These are phyloP conservation scores for Lepisosteus osseus DNA, from an alignment of 2,113 vertebrate genomes.

Conservation along the genomic window DNA sequence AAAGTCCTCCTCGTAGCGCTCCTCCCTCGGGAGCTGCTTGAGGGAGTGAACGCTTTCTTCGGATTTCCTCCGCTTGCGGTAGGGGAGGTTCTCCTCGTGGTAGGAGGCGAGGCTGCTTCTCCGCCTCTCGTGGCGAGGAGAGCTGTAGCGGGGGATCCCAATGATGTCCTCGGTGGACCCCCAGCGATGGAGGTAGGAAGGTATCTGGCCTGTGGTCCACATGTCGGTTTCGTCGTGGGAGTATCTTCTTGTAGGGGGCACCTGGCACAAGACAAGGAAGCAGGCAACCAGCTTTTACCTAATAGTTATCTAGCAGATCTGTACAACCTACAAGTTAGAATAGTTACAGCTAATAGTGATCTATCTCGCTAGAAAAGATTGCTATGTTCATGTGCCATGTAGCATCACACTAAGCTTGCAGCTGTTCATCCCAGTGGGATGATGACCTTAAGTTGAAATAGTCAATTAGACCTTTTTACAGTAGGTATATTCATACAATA, in stretches of 20 bases:
- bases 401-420: neutral
- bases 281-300: neutral
- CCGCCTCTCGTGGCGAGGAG: constrained; percentile 64
- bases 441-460: too few species aligned
- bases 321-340: too few species aligned
- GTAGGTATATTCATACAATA: too few species aligned
- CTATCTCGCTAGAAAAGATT: neutral
- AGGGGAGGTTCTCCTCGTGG: constrained; percentile 67
- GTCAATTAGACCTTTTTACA: too few species aligned
- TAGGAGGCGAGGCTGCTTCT: constrained; percentile 70
- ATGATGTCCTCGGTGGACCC: constrained; percentile 80
- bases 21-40: constrained; percentile 58
- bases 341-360: too few species aligned
- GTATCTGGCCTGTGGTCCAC: constrained; percentile 77
- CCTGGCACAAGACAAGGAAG: constrained; percentile 64
- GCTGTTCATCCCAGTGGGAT: too few species aligned
- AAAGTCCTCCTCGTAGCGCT: constrained; percentile 56
- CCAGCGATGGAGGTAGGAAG: constrained; percentile 80
- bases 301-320: neutral
- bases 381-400: neutral
- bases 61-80: constrained; percentile 73
- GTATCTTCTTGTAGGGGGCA: constrained; percentile 86
- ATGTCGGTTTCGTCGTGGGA: constrained; percentile 89
- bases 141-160: constrained; percentile 67
- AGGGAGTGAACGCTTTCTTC: constrained; percentile 74